Conservation (phyloP, 1,140 invertebrate species). For the Hetaerina americana region DNA sequence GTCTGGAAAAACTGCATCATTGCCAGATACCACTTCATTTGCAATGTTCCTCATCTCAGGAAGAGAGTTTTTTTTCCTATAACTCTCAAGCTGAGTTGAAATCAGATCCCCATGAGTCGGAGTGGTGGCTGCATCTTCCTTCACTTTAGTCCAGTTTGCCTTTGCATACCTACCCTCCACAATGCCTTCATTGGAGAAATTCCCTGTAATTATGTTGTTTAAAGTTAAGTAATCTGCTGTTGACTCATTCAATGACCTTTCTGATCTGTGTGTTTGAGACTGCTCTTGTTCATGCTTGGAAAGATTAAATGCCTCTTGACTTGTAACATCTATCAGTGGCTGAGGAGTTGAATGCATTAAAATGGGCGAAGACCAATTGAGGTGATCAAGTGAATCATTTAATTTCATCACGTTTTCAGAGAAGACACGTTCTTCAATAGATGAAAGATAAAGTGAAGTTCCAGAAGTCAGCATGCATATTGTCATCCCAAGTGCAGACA, state of each 20-base stretch:
- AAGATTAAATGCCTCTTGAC: no score
- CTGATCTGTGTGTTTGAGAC: not conserved
- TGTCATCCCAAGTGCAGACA: conserved; percentile 36
- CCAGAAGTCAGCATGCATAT: conserved; percentile 37
- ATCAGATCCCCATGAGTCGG: no score
- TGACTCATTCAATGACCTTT: not conserved
- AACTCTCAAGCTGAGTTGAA: no score
- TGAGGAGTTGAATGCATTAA: not conserved
- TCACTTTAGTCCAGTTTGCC: no score
- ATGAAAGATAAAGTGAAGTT: not conserved
- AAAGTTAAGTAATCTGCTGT: not conserved
- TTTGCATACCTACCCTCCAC: no score
- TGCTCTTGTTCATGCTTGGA: not conserved
- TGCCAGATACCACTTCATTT: no score
- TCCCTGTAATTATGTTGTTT: not conserved
- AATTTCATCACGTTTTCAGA: not conserved
- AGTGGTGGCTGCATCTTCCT: no score
- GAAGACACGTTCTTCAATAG: not conserved
- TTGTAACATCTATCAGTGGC: not conserved
- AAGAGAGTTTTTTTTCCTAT: no score
- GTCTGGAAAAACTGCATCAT: no score
- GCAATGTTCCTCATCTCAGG: no score
- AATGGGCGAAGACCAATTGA: not conserved
- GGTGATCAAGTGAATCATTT: not conserved
- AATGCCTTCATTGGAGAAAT: not conserved